Evolutionary conservation across 1,140 invertebrate genomes (phyloP), one percentile per base, ranked within the genome.

Genomic region (Neodiprion pinetum): DNA sequence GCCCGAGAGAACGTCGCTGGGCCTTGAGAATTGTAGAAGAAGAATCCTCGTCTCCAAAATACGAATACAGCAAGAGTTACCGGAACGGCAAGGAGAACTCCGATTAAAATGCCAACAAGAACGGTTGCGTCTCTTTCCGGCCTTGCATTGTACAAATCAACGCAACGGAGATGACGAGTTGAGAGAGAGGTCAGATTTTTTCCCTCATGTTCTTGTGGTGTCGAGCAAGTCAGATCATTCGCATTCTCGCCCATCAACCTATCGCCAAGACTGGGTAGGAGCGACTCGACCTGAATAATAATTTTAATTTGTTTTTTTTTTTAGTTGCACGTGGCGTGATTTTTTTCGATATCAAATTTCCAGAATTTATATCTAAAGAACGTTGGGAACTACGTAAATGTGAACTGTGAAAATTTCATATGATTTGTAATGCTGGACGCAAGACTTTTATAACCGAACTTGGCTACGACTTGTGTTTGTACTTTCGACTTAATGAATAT

Each of bases 51-150:
- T 72, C 90, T 89, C 81, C 91, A 90, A 81, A 93, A 91, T 0
- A 92, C 72, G 61, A 93, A 89, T 61, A 93, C 75, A 0, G 87
- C 88, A 10, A 95, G 78, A 48, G 91, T 84, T 4, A 93, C 79
- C 0, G 94, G 93, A 11, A 95, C 89, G 0, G 92, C 90, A 11
- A 94, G 78, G 0, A 95, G 84, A 0, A 94, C 80, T 48, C 92
- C 92, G 48, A 94, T 90, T 9, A 95, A 84, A 5, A 94, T 85
- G 0, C 93, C 92, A 0, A 95, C 85, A 48, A 95, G 89, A 11
- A 95, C 86, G 9, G 90, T 85, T 1, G 91, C 93, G 77, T 93
- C 93, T 48, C 84, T 90, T 80, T 94, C 92, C 0, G 93, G 92
- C 47, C 87, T 82, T 10, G 90, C 86, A 0, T 90, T 91, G 77